phyloP scores from a whole-genome alignment of 1,140 invertebrate genomes.

The Tetragonula clypearis region DNA sequence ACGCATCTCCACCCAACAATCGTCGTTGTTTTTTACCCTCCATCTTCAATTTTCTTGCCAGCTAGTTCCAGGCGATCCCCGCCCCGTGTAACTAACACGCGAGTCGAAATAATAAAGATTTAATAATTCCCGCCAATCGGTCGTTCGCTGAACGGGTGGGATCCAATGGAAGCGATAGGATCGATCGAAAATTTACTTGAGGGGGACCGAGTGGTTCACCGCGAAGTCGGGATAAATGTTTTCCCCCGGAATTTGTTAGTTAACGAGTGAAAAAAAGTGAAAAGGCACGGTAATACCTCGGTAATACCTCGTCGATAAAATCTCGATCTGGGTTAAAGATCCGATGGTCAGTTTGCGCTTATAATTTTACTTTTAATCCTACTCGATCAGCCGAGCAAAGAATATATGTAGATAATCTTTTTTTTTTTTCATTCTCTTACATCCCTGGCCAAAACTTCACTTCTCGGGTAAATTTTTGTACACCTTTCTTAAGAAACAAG shows the following conservation, averaged over 20 bases:
- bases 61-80: not conserved
- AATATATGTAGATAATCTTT: not conserved
- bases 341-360: slow-evolving; percentile 15
- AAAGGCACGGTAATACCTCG: slow-evolving; percentile 9
- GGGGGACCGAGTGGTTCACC: too few relatives aligned
- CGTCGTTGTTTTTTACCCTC: slow-evolving; percentile 2
- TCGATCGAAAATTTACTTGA: slow-evolving; percentile 25
- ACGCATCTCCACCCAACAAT: not conserved
- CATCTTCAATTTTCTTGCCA: slow-evolving; percentile 5
- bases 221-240: not conserved
- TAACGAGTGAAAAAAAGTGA: slow-evolving; percentile 14
- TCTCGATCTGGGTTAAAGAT: slow-evolving; percentile 44
- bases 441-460: too few relatives aligned
- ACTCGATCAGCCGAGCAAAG: not conserved
- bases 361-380: slow-evolving; percentile 49
- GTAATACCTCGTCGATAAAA: slow-evolving; percentile 37
- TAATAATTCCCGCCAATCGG: slow-evolving; percentile 10
- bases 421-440: not conserved
- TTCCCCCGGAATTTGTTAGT: slow-evolving; percentile 13
- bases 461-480: too few relatives aligned
- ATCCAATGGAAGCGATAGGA: slow-evolving; percentile 1
- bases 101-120: not conserved
- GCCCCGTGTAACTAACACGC: not conserved
- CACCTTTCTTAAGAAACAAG: too few relatives aligned
- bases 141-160: not conserved